A percentile compares a stretch with the other conserved stretches of the same genome.
phyloP scores from a whole-genome alignment of 2,888 invertebrate species.

The Nebria salina region DNA sequence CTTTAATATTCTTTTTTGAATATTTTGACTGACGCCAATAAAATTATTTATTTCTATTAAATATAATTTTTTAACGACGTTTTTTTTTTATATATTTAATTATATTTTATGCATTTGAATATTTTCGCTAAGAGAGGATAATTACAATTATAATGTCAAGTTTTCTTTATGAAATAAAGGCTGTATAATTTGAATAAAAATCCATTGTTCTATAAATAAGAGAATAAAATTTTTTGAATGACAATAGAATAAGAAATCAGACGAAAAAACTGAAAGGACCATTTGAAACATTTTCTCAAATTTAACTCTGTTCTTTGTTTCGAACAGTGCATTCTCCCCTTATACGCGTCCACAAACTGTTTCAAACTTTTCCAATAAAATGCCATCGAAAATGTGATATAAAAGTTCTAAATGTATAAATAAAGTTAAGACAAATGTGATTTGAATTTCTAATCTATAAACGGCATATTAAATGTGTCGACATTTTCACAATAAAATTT shows the following conservation, averaged over 20 bases:
- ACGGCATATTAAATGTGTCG: no score
- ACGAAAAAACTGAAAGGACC: not conserved
- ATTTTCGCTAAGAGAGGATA: not conserved
- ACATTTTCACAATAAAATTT: no score
- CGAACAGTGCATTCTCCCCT: not conserved
- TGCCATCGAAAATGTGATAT: conserved; percentile 42
- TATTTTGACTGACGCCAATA: not conserved
- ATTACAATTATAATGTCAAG: not conserved
- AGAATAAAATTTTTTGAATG: not conserved
- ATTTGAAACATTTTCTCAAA: conserved; percentile 18
- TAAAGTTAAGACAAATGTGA: conserved; percentile 37
- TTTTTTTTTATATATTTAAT: no score
- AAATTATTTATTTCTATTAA: no score
- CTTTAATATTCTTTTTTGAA: not conserved
- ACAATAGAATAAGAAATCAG: conserved; percentile 16
- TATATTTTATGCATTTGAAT: no score
- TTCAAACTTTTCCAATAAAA: conserved; percentile 45
- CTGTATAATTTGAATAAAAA: not conserved
- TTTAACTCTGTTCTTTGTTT: conserved; percentile 16
- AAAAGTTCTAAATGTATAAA: conserved; percentile 38
- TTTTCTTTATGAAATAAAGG: not conserved
- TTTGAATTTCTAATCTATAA: conserved; percentile 31
- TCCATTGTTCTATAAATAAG: not conserved
- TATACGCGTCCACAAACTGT: conserved; percentile 22
- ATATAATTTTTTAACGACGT: no score